Percentiles rank a stretch among this genome's conserved stretches.
phyloP scores from a whole-genome alignment of 1,140 invertebrate genomes.

The Brachionus calyciflorus region DNA sequence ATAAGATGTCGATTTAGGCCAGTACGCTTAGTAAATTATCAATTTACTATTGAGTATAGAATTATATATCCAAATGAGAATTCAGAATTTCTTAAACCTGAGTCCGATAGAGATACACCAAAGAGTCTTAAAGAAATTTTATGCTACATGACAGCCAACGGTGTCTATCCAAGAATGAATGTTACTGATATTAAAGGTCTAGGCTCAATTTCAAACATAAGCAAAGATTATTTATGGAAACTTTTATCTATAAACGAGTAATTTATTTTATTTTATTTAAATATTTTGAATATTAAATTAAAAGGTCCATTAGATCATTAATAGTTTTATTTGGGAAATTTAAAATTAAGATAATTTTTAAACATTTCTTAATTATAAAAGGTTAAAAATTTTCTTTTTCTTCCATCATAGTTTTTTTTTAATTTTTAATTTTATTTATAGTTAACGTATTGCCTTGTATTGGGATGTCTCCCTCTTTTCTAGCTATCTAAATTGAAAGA shows the following conservation, averaged over 20 bases:
- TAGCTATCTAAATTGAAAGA: no score
- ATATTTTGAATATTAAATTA: no score
- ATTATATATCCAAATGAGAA: constrained; percentile 55
- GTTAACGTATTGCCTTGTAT: no score
- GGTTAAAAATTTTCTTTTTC: no score
- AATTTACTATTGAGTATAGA: constrained; percentile 57
- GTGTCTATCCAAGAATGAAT: constrained; percentile 57
- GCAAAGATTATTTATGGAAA: constrained; percentile 59
- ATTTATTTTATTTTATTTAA: constrained; percentile 2
- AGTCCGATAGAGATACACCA: background rate
- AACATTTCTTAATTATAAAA: no score
- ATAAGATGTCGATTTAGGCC: constrained; percentile 55
- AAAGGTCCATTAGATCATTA: no score
- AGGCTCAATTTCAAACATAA: constrained; percentile 56
- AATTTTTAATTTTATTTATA: no score
- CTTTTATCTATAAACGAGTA: constrained; percentile 58
- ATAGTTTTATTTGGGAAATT: no score
- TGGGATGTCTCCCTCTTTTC: no score
- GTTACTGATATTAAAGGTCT: constrained; percentile 57
- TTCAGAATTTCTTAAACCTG: constrained; percentile 6
- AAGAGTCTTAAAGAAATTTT: constrained; percentile 48
- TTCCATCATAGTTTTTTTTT: no score
- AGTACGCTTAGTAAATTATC: constrained; percentile 53
- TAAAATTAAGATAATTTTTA: no score
- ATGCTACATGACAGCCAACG: constrained; percentile 55